Evolutionary conservation across 2,888 invertebrate species (phyloP).

Genomic region (Lepidochrysops patricia): DNA sequence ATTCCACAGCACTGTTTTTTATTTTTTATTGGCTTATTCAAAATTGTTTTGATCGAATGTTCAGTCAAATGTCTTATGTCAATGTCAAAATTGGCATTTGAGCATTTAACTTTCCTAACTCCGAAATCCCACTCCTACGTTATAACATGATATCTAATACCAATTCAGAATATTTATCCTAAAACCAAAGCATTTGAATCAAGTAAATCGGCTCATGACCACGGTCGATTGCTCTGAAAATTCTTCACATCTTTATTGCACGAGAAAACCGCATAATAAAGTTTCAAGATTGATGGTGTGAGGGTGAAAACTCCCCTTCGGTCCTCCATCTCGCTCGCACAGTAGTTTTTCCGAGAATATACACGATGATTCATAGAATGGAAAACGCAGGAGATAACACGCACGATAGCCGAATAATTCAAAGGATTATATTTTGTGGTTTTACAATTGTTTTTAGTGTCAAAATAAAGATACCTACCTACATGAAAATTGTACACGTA

Average conservation of each 20-base stretch:
- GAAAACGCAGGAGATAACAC: slow-evolving; percentile 17
- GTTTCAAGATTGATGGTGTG: slow-evolving; percentile 16
- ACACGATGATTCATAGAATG: slow-evolving; percentile 47
- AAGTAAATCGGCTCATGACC: background rate
- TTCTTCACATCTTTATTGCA: background rate
- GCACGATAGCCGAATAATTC: slow-evolving; percentile 14
- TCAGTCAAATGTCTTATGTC: no score
- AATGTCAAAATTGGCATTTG: no score
- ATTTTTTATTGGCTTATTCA: no score
- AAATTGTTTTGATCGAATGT: no score
- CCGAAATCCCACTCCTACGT: no score
- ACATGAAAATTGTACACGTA: no score
- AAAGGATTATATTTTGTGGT: background rate
- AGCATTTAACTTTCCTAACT: no score
- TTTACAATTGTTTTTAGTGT: no score
- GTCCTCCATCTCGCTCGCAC: slow-evolving; percentile 12
- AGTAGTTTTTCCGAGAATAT: slow-evolving; percentile 41
- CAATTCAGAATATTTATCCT: no score
- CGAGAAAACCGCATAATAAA: slow-evolving; percentile 15
- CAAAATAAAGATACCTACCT: no score
- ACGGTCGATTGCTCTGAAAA: background rate
- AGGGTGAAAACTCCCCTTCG: slow-evolving; percentile 11
- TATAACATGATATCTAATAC: no score
- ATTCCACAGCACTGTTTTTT: no score
- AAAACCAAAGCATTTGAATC: background rate